phyloP scores from a whole-genome alignment of 1,140 invertebrate species.

The Pogonognathellus flavescens region DNA sequence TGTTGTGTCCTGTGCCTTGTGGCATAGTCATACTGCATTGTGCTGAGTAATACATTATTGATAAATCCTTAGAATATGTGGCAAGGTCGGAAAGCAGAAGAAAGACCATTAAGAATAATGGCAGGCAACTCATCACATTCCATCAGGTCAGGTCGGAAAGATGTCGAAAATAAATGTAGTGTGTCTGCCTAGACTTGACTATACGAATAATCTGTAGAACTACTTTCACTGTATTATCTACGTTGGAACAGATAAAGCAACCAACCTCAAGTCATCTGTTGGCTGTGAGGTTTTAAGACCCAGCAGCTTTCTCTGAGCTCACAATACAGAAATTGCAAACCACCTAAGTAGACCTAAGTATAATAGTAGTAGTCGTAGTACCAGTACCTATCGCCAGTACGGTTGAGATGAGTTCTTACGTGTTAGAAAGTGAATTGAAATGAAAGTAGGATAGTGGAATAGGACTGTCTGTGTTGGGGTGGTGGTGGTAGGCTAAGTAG shows the following conservation, averaged over 20 bases:
- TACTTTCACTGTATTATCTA: not conserved
- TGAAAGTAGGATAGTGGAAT: not conserved
- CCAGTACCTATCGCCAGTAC: not conserved
- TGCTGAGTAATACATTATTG: no score
- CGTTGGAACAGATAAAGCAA: not conserved
- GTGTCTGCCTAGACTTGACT: not conserved
- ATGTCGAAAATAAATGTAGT: conserved; percentile 12
- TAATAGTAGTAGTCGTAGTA: no score
- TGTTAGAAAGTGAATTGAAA: conserved; percentile 20
- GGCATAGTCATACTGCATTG: no score
- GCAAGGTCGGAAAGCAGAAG: not conserved
- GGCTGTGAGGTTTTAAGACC: not conserved
- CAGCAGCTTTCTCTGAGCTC: not conserved
- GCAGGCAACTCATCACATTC: not conserved
- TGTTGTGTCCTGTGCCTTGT: no score
- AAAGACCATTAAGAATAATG: conserved; percentile 3
- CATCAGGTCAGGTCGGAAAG: conserved; percentile 6
- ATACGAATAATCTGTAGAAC: not conserved
- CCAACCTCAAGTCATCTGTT: not conserved
- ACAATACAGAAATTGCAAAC: not conserved
- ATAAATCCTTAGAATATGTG: not conserved
- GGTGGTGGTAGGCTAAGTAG: no score
- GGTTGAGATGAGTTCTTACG: conserved; percentile 24
- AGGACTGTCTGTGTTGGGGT: not conserved
- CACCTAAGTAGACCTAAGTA: no score